Evolutionary conservation across 1,140 invertebrate genomes (phyloP).

Genomic region (Aporrectodea caliginosa): DNA sequence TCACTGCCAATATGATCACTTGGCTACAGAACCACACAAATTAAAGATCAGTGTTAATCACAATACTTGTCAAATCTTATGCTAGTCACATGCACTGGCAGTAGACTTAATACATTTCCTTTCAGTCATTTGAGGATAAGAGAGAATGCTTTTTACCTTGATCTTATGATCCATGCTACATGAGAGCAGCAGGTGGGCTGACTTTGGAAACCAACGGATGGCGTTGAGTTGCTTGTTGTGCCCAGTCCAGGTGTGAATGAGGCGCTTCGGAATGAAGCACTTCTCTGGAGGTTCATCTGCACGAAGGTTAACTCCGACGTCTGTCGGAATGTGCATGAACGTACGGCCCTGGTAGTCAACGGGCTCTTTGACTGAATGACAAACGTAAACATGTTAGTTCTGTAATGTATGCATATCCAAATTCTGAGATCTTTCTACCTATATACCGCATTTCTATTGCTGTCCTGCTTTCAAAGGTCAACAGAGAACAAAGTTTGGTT

Average conservation of each 20-base stretch:
- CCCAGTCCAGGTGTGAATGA: conserved; percentile 93
- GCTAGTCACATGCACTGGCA: not conserved
- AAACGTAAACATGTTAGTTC: conserved; percentile 16
- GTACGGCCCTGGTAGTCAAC: conserved; percentile 95
- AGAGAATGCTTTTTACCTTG: conserved; percentile 63
- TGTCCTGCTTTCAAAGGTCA: too few relatives aligned
- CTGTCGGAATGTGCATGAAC: conserved; percentile 88
- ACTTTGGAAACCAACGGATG: conserved; percentile 90
- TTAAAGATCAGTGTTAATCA: not conserved
- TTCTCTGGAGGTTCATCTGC: conserved; percentile 87
- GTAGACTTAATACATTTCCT: not conserved
- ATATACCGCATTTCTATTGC: too few relatives aligned
- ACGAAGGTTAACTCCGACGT: conserved; percentile 89
- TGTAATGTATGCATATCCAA: too few relatives aligned
- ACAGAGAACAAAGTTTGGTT: too few relatives aligned
- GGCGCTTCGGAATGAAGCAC: conserved; percentile 95
- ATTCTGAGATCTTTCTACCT: too few relatives aligned
- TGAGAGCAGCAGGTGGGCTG: conserved; percentile 90
- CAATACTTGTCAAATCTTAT: too few relatives aligned
- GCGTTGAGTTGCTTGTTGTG: conserved; percentile 96
- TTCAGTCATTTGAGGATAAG: not conserved
- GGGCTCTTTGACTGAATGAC: conserved; percentile 78
- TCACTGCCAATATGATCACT: too few relatives aligned
- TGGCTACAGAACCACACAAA: too few relatives aligned
- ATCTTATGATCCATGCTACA: conserved; percentile 95